These are phyloP conservation scores for Ellobium chinense DNA, from an alignment of 2,888 invertebrate species.

Conservation along the genomic window DNA sequence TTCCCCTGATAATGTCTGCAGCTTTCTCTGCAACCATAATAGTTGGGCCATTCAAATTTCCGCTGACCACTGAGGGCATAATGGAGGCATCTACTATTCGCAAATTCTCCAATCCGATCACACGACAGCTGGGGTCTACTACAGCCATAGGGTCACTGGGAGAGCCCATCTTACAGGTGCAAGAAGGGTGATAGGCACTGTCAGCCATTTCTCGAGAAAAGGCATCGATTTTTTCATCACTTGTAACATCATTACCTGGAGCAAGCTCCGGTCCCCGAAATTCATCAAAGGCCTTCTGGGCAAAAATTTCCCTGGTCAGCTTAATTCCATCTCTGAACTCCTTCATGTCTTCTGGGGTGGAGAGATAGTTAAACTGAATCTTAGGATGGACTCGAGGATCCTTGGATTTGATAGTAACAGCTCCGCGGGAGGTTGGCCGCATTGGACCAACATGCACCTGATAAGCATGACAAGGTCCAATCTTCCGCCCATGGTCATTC, in stretches of 20 bases:
- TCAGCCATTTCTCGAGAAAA: constrained; percentile 77
- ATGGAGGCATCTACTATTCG: constrained; percentile 90
- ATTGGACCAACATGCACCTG: constrained; percentile 82
- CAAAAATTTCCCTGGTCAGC: constrained; percentile 74
- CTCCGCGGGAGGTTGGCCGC: constrained; percentile 91
- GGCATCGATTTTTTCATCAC: constrained; percentile 77
- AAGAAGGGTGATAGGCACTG: constrained; percentile 89
- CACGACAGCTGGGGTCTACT: constrained; percentile 83
- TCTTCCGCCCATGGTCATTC: constrained; percentile 80
- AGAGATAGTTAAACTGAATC: constrained; percentile 95
- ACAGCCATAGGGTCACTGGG: constrained; percentile 81
- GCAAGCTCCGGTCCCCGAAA: constrained; percentile 69
- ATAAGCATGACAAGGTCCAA: constrained; percentile 80
- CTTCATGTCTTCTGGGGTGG: constrained; percentile 82
- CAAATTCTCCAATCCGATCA: constrained; percentile 82
- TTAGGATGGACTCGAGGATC: constrained; percentile 90
- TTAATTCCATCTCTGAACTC: constrained; percentile 71
- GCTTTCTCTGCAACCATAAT: constrained; percentile 81
- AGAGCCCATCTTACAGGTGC: constrained; percentile 88
- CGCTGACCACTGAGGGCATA: constrained; percentile 87
- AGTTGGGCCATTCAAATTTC: constrained; percentile 84
- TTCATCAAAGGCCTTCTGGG: constrained; percentile 76
- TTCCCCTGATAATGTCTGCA: constrained; percentile 80
- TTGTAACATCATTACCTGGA: constrained; percentile 67
- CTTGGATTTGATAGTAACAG: constrained; percentile 86